A percentile compares a stretch with the other conserved stretches of the same genome.
Evolutionary conservation across 1,140 invertebrate species (phyloP).

Genomic region (Bombus soroeensis): DNA sequence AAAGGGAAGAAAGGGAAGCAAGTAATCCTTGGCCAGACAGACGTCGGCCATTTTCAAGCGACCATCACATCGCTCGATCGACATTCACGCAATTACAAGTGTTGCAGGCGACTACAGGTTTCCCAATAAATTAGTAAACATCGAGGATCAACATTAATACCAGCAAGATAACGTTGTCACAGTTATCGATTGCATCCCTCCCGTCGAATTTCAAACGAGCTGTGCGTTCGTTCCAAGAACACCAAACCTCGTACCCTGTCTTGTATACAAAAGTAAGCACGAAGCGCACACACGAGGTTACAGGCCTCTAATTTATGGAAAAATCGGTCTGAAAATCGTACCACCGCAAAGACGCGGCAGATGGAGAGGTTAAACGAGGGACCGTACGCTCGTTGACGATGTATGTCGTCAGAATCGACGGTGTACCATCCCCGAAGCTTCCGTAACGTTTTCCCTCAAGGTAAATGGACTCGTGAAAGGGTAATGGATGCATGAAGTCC

Average conservation of each 20-base stretch:
- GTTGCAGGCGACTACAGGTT: neutral
- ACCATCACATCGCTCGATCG: neutral
- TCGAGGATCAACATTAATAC: constrained; percentile 29
- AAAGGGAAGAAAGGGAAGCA: no score
- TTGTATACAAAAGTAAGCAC: no score
- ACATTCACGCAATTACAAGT: constrained; percentile 4
- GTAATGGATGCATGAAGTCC: constrained; percentile 6
- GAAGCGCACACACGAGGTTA: no score
- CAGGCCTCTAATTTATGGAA: neutral
- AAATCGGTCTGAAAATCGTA: neutral
- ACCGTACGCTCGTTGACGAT: neutral
- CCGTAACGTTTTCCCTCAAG: neutral
- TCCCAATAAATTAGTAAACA: constrained; percentile 21
- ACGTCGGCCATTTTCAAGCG: neutral
- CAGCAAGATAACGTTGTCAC: constrained; percentile 9
- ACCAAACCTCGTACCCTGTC: neutral
- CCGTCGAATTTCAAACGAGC: neutral
- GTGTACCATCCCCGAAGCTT: neutral
- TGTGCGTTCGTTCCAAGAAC: neutral
- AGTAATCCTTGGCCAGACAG: neutral
- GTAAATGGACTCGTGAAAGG: constrained; percentile 2
- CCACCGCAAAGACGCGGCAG: neutral
- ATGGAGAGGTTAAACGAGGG: neutral
- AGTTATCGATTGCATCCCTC: constrained; percentile 32
- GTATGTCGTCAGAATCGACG: neutral